Evolutionary conservation across 2,888 invertebrate species (phyloP), one percentile per base, ranked within the genome.

Genomic region (Perithous albicinctus): DNA sequence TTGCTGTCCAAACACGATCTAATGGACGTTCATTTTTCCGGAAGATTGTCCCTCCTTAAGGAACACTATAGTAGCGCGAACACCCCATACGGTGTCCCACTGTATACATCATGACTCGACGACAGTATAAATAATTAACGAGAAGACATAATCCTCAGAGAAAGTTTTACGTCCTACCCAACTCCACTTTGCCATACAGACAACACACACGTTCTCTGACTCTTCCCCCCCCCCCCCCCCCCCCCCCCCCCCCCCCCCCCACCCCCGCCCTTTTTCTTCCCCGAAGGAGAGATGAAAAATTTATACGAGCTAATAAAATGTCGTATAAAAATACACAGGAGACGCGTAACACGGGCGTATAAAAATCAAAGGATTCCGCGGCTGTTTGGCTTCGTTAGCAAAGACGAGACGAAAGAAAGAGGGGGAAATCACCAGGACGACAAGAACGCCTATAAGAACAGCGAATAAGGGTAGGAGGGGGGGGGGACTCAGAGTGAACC

Each of bases 311-410:
- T 66, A 72, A 76, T 66, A 61, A 76, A 72, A 72, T 3, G 46
- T 38, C 56, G 15, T 59, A 66, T 56, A 51, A 76, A 76, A 76
- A 43, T 64, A 38, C 51, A 41, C 15, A 7, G 69, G 10, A 46
- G 43, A 63, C 26, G 69, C 74, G 69, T 69, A 64, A 80, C 56
- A 64, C 64, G 74, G 12, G 18, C 7, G 63, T 15, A 56, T 38
- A 51, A 77, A 73, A 74, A 69, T 69, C 54, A 56, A 56, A 56
- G 46, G 63, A 46, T 46, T 61, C 18, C 43, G 66, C 43, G 41
- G 59, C 20, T 67, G 56, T 12, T 54, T 20, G 54, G 63, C 67
- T 77, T 81, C 67, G 69, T 78, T 81, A 81, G 69, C 64, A 41
- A 29, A 41, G 23, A 38, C 26, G 41, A 38, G 54, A 23, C n/a